These are phyloP conservation scores for Zaprionus lachaisei DNA, from an alignment of 1,140 invertebrate species.

Conservation along the genomic window DNA sequence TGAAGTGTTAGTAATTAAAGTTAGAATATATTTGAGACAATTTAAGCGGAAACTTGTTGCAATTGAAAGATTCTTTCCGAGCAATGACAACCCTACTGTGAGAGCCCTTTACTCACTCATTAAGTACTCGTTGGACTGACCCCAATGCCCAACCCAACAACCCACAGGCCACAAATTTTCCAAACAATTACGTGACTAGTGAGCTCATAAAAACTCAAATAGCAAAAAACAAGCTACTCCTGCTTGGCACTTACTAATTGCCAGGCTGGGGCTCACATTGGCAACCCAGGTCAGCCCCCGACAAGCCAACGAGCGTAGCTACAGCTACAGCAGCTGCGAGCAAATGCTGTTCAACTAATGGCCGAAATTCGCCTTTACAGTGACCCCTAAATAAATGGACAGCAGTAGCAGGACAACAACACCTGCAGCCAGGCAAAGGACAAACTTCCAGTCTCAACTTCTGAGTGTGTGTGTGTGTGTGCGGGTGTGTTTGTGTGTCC, in stretches of 20 bases:
- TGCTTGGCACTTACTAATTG: slow-evolving; percentile 53
- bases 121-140: slow-evolving; percentile 5
- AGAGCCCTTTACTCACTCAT: slow-evolving; percentile 4
- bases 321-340: slow-evolving; percentile 12
- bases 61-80: background rate
- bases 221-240: slow-evolving; percentile 17
- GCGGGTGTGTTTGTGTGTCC: slow-evolving; percentile 41
- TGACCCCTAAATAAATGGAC: slow-evolving; percentile 58
- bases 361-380: slow-evolving; percentile 50
- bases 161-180: slow-evolving; percentile 37
- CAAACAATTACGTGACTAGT: slow-evolving; percentile 55
- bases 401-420: slow-evolving; percentile 29
- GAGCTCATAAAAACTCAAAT: slow-evolving; percentile 55
- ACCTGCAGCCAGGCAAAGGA: slow-evolving; percentile 50
- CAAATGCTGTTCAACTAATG: slow-evolving; percentile 41
- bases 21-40: background rate
- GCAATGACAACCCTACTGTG: background rate
- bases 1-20: background rate
- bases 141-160: background rate
- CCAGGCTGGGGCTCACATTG: slow-evolving; percentile 35
- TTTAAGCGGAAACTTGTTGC: background rate
- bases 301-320: background rate
- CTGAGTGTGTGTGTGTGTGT: slow-evolving; percentile 7
- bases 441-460: slow-evolving; percentile 55
- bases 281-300: slow-evolving; percentile 9